A percentile compares a stretch with the other conserved stretches of the same genome.
Evolutionary conservation across 2,797 vertebrate genomes (phyloP).

Genomic region (Gorsachius magnificus): DNA sequence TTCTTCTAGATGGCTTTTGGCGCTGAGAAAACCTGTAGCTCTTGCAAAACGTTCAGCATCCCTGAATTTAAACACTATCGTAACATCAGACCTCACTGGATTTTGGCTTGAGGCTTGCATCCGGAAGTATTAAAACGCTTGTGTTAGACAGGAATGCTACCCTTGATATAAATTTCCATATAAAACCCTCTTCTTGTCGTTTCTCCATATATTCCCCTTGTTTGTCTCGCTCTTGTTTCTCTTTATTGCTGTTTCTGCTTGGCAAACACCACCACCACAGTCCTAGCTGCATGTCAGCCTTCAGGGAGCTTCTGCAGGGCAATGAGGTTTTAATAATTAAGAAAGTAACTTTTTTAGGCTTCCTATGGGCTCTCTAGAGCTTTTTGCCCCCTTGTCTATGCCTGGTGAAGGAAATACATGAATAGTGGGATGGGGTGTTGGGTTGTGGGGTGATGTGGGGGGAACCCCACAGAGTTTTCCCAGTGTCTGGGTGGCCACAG

Average conservation of each 20-base stretch:
- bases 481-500: background rate
- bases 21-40: constrained; percentile 10
- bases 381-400: background rate
- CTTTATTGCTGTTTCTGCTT: constrained; percentile 25
- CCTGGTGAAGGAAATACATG: background rate
- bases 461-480: background rate
- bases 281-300: background rate
- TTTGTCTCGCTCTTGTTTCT: constrained; percentile 14
- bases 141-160: constrained; percentile 48
- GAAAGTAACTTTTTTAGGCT: background rate
- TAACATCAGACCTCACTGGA: constrained; percentile 34
- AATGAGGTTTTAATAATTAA: background rate
- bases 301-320: background rate
- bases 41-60: constrained; percentile 17
- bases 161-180: constrained; percentile 17
- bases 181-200: background rate
- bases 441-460: background rate
- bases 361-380: background rate
- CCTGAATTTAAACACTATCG: background rate
- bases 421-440: background rate
- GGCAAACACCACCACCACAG: background rate
- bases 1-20: background rate
- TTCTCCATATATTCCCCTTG: background rate
- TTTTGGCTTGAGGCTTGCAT: constrained; percentile 41
- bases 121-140: constrained; percentile 51